Conservation (phyloP, 2,797 vertebrate species). For the Eurystomus glaucurus region DNA sequence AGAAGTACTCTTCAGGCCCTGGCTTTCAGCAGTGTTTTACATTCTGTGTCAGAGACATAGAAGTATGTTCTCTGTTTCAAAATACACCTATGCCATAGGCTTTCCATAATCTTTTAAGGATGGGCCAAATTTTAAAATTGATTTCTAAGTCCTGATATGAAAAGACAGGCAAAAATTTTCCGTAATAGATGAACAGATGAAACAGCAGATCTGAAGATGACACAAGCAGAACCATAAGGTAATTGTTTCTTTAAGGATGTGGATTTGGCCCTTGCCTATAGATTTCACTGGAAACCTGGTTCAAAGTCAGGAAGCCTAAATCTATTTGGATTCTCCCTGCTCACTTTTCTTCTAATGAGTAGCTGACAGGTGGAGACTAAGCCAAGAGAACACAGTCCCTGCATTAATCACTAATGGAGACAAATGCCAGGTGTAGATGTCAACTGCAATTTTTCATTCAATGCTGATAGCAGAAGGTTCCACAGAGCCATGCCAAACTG, state of each 20-base stretch:
- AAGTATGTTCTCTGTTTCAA: not conserved
- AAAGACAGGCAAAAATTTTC: not conserved
- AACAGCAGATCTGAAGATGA: not conserved
- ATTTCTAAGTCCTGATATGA: not conserved
- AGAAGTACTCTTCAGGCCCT: not conserved
- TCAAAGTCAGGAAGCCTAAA: not conserved
- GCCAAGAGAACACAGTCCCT: not conserved
- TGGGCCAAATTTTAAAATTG: not conserved
- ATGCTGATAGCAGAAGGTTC: not conserved
- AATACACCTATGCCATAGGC: not conserved
- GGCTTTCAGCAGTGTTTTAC: rapidly evolving
- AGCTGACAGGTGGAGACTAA: conserved; percentile 30
- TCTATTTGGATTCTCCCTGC: not conserved
- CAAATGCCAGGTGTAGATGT: conserved; percentile 50
- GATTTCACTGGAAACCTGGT: not conserved
- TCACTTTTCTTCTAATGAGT: conserved; percentile 18
- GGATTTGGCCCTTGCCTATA: not conserved
- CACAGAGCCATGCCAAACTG: not conserved
- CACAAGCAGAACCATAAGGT: not conserved
- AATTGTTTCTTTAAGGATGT: not conserved
- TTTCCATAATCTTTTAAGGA: not conserved
- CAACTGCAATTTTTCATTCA: conserved; percentile 40
- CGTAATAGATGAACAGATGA: not conserved
- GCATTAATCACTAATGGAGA: conserved; percentile 22
- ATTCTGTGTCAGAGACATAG: not conserved